These are phyloP conservation scores for Noctuana brunneofusca DNA, from an alignment of 2,888 invertebrate species.

Conservation along the genomic window DNA sequence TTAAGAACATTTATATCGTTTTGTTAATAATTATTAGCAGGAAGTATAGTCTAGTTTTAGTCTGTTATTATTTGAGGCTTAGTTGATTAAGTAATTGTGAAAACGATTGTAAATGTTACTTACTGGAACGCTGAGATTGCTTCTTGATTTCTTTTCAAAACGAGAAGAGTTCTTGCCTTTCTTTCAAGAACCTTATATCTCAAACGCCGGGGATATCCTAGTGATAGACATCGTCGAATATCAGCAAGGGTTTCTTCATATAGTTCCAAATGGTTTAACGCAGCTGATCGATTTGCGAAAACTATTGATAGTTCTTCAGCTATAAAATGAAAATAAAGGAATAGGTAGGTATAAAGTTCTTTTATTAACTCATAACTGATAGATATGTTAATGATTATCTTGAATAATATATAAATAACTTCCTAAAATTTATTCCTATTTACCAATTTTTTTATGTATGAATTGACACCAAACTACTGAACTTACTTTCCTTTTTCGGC, in stretches of 20 bases:
- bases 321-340: slow-evolving; percentile 53
- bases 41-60: neutral
- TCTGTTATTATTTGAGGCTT: neutral
- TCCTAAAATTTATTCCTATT: too few relatives aligned
- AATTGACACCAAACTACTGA: slow-evolving; percentile 12
- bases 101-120: slow-evolving; percentile 43
- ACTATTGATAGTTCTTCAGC: slow-evolving; percentile 86
- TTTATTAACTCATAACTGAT: too few relatives aligned
- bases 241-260: slow-evolving; percentile 87
- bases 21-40: neutral
- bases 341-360: too few relatives aligned
- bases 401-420: too few relatives aligned
- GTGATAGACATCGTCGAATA: slow-evolving; percentile 85
- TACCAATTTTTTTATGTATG: too few relatives aligned
- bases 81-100: too few relatives aligned
- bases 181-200: slow-evolving; percentile 90
- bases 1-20: too few relatives aligned
- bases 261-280: slow-evolving; percentile 87
- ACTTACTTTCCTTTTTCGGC: slow-evolving; percentile 87
- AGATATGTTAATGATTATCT: too few relatives aligned
- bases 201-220: slow-evolving; percentile 88
- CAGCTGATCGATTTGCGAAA: slow-evolving; percentile 91
- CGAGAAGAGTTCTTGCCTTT: slow-evolving; percentile 87
- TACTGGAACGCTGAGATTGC: slow-evolving; percentile 85
- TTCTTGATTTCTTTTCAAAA: slow-evolving; percentile 85